Base-by-base conservation (phyloP, 2,113 vertebrate species). In the Mugil cephalus region DNA sequence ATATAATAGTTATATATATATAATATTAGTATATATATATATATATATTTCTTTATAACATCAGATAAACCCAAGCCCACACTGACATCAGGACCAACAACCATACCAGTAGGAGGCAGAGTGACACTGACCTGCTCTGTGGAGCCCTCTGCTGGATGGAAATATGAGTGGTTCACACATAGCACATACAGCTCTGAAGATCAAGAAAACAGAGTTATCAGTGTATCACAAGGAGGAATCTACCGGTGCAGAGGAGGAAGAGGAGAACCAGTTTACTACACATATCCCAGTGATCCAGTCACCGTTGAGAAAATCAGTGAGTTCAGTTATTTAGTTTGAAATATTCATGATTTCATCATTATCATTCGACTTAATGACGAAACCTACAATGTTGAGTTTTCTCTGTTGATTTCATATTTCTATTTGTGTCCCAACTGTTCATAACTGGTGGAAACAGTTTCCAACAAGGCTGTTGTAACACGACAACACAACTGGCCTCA, bases 161-260 rank as follows among this genome's bases (percentile, higher is more conserved):
- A 43, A 34, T 84, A 64, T 19, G 51, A 0, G 42, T 81, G 69
- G 72, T 73, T 68, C 47, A 63, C 45, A 63, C 30, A 19, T 14
- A 8, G 18, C 10, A 59, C 34, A 11, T 2, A 30, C 24, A 8
- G 6, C 15, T 45, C 24, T 24, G 12, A 39, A 21, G 38, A 38
- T 10, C 17, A 64, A 18, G 7, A 10, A 10, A 38, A 2, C 42
- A 50, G 48, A 63, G 38, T 42, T n/a, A 48, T 62, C 10, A 35
- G 9, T 4, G 61, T 67, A 24, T 74, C 84, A 53, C n/a, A 75
- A 18, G 2, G 18, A 52, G 83, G 74, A 52, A 1, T 35, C 6
- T 85, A 82, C 58, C 10, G 43, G 24, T 86, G 79, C 36, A 63
- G 42, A 55, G 76, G 67, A 48, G 63, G 38, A 11, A 68, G 79